phyloP scores from a whole-genome alignment of 2,888 invertebrate species.

The Listrodromus nycthemerus region DNA sequence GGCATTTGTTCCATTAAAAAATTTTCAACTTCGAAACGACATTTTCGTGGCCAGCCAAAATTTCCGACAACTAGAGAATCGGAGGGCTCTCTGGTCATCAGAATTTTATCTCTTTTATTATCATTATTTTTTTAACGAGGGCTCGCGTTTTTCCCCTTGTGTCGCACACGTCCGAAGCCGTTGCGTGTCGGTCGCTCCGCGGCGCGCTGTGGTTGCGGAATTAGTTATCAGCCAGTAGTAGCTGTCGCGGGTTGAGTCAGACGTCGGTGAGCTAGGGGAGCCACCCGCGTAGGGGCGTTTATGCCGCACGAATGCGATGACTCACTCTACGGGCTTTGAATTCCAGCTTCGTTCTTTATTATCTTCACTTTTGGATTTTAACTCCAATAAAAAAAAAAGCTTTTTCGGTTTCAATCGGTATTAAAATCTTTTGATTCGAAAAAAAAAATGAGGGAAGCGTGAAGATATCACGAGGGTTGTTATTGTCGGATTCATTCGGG shows the following conservation, averaged over 20 bases:
- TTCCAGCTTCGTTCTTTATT: background rate
- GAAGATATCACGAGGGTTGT: background rate
- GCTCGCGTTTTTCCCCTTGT: conserved; percentile 18
- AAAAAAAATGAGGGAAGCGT: background rate
- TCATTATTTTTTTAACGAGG: conserved; percentile 15
- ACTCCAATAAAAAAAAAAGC: background rate
- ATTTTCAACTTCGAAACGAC: background rate
- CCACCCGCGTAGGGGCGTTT: background rate
- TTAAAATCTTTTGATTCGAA: background rate
- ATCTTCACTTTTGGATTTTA: background rate
- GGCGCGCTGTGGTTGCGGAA: conserved; percentile 53
- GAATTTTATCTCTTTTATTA: conserved; percentile 7
- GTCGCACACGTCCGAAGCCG: conserved; percentile 18
- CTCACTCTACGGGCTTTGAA: conserved; percentile 29
- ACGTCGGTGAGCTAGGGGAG: conserved; percentile 30
- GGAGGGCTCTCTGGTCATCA: conserved; percentile 22
- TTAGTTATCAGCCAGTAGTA: conserved; percentile 51
- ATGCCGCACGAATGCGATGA: conserved; percentile 33
- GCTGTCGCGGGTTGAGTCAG: conserved; percentile 61
- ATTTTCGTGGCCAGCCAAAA: background rate
- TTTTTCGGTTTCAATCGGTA: background rate
- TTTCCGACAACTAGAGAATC: conserved; percentile 17
- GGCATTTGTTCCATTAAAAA: background rate
- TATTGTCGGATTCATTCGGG: conserved; percentile 1
- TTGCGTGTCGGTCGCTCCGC: conserved; percentile 45